phyloP scores from a whole-genome alignment of 2,888 invertebrate species.

The Thysanoteuthis rhombus region DNA sequence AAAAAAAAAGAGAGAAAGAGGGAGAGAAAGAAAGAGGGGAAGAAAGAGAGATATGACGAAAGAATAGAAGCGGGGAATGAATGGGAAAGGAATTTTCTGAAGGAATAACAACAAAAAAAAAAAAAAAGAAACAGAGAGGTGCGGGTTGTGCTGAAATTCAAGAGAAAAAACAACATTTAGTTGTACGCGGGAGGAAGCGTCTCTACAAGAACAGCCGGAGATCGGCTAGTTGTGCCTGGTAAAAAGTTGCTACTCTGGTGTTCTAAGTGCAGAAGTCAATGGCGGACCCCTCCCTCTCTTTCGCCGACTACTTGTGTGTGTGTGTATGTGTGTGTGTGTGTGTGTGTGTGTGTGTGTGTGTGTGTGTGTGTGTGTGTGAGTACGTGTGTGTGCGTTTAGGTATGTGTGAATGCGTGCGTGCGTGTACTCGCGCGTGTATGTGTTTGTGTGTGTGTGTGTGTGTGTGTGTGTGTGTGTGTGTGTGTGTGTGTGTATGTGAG shows the following conservation, averaged over 20 bases:
- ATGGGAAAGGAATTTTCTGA: neutral
- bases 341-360: neutral
- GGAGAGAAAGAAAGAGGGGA: neutral
- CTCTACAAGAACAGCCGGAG: neutral
- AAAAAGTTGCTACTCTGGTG: neutral
- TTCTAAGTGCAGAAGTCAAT: constrained; percentile 23
- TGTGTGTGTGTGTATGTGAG: neutral
- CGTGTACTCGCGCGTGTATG: neutral
- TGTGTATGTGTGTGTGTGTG: neutral
- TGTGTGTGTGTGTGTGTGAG: too few relatives aligned
- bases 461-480: neutral
- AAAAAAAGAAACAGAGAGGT: neutral
- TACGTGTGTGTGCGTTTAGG: too few relatives aligned
- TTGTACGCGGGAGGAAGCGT: neutral
- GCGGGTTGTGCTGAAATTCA: neutral
- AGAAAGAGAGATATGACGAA: constrained; percentile 14
- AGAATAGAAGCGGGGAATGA: neutral
- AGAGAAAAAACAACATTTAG: neutral
- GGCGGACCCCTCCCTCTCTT: neutral
- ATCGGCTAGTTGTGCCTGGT: neutral
- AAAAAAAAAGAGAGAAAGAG: neutral
- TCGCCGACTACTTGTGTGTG: neutral
- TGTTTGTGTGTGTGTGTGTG: neutral
- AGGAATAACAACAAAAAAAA: neutral
- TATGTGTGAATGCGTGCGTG: neutral